phyloP scores from a whole-genome alignment of 2,797 vertebrate genomes.

The Amazona ochrocephala region DNA sequence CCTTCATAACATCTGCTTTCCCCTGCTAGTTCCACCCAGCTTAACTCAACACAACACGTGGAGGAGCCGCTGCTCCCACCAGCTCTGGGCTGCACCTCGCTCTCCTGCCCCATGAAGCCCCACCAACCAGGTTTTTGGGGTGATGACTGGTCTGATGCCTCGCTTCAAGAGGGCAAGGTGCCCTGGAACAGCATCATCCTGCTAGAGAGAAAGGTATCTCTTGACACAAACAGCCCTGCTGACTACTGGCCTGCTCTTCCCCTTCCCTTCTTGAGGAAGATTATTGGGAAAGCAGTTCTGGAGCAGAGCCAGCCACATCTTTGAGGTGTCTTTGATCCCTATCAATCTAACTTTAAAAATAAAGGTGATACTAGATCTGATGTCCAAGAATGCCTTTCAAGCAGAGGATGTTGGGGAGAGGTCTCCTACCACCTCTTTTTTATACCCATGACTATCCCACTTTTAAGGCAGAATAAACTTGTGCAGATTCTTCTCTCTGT shows the following conservation, averaged over 20 bases:
- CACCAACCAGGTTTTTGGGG: not conserved
- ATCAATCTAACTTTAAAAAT: conserved; percentile 28
- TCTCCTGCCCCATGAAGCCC: not conserved
- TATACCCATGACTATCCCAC: not conserved
- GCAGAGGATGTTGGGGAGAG: not conserved
- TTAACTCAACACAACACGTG: rapidly evolving
- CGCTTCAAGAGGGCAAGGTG: not conserved
- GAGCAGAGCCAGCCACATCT: conserved; percentile 30
- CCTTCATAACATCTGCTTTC: not conserved
- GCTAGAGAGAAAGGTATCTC: conserved; percentile 19
- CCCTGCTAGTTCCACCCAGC: not conserved
- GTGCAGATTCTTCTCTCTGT: not conserved
- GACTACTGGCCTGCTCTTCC: not conserved
- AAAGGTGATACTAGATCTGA: not conserved
- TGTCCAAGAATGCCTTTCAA: conserved; percentile 19
- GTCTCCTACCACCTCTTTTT: not conserved
- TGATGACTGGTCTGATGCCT: not conserved
- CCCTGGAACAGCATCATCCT: not conserved
- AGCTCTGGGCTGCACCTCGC: not conserved
- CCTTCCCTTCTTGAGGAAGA: conserved; percentile 29
- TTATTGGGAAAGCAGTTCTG: conserved; percentile 50
- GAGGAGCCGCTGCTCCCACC: not conserved
- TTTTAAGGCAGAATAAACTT: not conserved
- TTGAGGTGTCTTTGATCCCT: conserved; percentile 14
- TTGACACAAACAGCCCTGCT: not conserved